Percentiles rank a stretch among this genome's conserved stretches.
phyloP scores from a whole-genome alignment of 2,797 vertebrate species.

The Carapus acus region DNA sequence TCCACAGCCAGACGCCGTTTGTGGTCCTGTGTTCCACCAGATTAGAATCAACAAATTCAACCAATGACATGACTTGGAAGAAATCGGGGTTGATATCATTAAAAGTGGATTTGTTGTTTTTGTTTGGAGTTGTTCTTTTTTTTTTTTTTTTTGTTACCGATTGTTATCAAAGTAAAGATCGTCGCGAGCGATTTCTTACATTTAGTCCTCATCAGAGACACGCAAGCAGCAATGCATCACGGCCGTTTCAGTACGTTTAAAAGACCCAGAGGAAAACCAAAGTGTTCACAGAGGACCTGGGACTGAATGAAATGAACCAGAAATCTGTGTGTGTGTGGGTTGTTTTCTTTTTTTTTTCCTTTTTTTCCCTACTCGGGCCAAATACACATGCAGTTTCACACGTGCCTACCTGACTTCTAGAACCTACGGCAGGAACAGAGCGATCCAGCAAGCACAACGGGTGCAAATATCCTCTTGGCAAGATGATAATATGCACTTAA shows the following conservation, averaged over 20 bases:
- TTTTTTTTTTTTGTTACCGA: slow-evolving; percentile 5
- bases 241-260: slow-evolving; percentile 40
- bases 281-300: slow-evolving; percentile 50
- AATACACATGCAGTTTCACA: not conserved
- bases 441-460: not conserved
- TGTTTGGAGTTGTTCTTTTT: too few relatives aligned
- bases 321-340: slow-evolving; percentile 37
- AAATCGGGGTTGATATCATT: slow-evolving; percentile 29
- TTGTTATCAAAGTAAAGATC: slow-evolving; percentile 8
- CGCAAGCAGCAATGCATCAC: slow-evolving; percentile 34
- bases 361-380: too few relatives aligned
- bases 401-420: not conserved
- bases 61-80: not conserved
- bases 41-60: slow-evolving; percentile 2
- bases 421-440: too few relatives aligned
- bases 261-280: slow-evolving; percentile 48
- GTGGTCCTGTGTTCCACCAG: slow-evolving; percentile 3
- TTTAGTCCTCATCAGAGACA: slow-evolving; percentile 27
- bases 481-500: too few relatives aligned
- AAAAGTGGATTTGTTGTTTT: slow-evolving; percentile 16
- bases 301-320: slow-evolving; percentile 52
- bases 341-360: not conserved
- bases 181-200: slow-evolving; percentile 22
- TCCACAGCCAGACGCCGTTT: slow-evolving; percentile 15
- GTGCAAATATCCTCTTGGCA: not conserved